These are phyloP conservation scores for Miltochrista miniata DNA, from an alignment of 2,888 invertebrate genomes.

Conservation along the genomic window DNA sequence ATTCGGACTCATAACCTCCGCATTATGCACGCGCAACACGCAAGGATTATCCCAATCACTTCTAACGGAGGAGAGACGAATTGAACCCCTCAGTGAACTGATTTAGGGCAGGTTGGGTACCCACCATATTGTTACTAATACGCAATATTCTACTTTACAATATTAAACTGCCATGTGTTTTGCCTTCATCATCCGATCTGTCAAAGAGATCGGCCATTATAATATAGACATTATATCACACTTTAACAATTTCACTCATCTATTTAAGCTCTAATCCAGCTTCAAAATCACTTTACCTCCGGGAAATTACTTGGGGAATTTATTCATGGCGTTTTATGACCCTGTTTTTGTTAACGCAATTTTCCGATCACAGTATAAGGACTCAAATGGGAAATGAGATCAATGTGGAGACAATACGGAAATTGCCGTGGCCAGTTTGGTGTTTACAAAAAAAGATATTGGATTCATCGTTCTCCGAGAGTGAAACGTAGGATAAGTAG, in stretches of 20 bases:
- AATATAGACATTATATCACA: background rate
- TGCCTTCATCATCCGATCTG: too few relatives aligned
- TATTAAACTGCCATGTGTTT: too few relatives aligned
- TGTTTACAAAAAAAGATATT: conserved; percentile 26
- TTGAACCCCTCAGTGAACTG: too few relatives aligned
- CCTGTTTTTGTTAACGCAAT: conserved; percentile 19
- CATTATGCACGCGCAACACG: too few relatives aligned
- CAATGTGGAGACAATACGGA: conserved; percentile 52
- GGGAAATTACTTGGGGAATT: conserved; percentile 32
- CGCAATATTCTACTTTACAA: too few relatives aligned
- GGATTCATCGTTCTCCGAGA: background rate
- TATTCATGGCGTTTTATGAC: conserved; percentile 34
- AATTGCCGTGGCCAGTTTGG: conserved; percentile 53
- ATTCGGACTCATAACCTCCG: too few relatives aligned
- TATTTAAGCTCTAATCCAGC: conserved; percentile 9
- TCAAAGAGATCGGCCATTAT: background rate
- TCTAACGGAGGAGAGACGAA: too few relatives aligned
- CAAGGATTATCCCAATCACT: too few relatives aligned
- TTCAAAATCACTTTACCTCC: conserved; percentile 28
- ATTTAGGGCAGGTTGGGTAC: too few relatives aligned
- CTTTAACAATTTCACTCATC: background rate
- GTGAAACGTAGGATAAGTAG: background rate
- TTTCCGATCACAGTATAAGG: conserved; percentile 43
- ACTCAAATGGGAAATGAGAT: conserved; percentile 39
- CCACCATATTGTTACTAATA: too few relatives aligned